These are phyloP conservation scores for Neodiprion lecontei DNA, from an alignment of 1,140 invertebrate species.

Conservation along the genomic window DNA sequence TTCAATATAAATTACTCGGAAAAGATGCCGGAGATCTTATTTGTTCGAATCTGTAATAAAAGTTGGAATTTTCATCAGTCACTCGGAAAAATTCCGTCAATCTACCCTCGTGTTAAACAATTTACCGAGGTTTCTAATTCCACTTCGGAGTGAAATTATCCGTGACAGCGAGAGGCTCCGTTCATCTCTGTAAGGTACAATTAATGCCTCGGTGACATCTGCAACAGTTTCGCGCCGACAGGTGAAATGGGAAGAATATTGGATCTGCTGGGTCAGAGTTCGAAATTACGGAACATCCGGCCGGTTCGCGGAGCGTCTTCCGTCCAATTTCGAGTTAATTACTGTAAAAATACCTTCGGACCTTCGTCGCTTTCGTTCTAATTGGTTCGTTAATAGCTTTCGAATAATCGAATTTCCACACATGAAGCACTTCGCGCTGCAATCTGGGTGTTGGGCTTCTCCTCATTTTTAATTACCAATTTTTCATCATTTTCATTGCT, in stretches of 20 bases:
- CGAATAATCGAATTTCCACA: neutral
- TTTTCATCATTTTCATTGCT: too few species aligned
- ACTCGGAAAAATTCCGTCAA: too few species aligned
- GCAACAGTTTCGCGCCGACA: neutral
- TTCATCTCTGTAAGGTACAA: too few species aligned
- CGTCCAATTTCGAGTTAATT: conserved; percentile 3
- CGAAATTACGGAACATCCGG: neutral
- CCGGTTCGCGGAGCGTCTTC: neutral
- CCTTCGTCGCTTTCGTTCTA: neutral
- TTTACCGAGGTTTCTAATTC: too few species aligned
- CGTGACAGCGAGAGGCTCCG: too few species aligned
- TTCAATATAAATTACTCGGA: neutral
- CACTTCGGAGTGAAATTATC: too few species aligned
- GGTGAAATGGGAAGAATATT: neutral
- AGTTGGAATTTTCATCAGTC: too few species aligned
- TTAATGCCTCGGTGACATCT: too few species aligned
- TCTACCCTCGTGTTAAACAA: too few species aligned
- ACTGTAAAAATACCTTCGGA: neutral
- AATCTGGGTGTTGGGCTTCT: too few species aligned
- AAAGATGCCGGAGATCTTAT: neutral
- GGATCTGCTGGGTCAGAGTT: neutral
- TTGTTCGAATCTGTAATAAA: neutral
- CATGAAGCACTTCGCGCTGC: too few species aligned
- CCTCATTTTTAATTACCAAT: too few species aligned
- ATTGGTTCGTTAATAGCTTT: conserved; percentile 1